Evolutionary conservation across 2,113 vertebrate species (phyloP).

Genomic region (Felis chaus): DNA sequence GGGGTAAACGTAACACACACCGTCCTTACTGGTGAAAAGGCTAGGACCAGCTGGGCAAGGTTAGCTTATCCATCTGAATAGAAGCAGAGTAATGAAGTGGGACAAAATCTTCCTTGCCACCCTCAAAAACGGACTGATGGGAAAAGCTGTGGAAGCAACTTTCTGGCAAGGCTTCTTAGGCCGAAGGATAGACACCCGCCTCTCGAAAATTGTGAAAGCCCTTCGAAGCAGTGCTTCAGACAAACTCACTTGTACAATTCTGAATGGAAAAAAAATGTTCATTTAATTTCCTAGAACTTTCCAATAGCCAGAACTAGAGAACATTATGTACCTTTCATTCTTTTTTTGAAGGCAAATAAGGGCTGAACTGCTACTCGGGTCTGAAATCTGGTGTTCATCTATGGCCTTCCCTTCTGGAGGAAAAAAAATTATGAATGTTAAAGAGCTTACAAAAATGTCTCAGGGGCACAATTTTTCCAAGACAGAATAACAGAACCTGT

Average conservation of each 20-base stretch:
- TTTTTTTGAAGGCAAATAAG: constrained; percentile 10
- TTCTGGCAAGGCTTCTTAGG: neutral
- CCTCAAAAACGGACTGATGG: neutral
- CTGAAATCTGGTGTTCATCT: constrained; percentile 16
- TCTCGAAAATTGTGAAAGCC: neutral
- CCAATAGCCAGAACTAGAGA: constrained; percentile 21
- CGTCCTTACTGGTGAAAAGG: neutral
- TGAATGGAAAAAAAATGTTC: neutral
- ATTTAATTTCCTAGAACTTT: constrained; percentile 15
- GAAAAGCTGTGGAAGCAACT: neutral
- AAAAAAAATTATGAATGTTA: neutral
- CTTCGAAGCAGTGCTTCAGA: constrained; percentile 22
- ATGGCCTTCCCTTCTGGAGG: neutral
- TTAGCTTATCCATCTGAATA: neutral
- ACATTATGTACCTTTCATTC: neutral
- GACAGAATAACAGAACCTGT: neutral
- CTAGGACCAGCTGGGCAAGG: neutral
- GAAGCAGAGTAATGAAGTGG: neutral
- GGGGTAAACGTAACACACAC: neutral
- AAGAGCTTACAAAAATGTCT: constrained; percentile 15
- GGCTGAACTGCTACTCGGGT: neutral
- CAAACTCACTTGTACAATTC: neutral
- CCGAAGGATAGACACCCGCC: neutral
- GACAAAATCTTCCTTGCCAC: neutral
- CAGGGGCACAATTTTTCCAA: constrained; percentile 10